Evolutionary conservation across 2,797 vertebrate genomes (phyloP), one percentile per base, ranked within the genome.

Genomic region (Xerus rutilus): DNA sequence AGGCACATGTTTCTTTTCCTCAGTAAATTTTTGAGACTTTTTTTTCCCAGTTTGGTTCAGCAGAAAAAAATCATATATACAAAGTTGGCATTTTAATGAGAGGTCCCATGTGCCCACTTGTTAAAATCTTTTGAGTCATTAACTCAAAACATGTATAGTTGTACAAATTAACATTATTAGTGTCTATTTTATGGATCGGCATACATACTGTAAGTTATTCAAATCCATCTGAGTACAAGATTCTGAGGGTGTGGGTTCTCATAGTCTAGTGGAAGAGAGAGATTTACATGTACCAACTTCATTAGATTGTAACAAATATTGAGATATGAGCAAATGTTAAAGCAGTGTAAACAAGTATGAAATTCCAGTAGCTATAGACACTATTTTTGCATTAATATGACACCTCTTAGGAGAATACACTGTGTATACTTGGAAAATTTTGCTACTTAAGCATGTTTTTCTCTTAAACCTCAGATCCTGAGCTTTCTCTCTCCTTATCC

Each of bases 101-200:
- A 73, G 21, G 13, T 64, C 23, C 70, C 45, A 65, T 84, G 1
- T 39, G 49, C 30, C 30, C 32, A 74, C 14, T 88, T 89, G 39
- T 92, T 94, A 86, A 72, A 43, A 73, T 89, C 57, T 94, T 88
- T 84, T 83, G 47, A 94, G 89, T 94, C 84, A 11, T 79, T 91
- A 83, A 45, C 10, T 14, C 78, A 91, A 93, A 89, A 59, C 4
- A 28, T 74, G 11, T 91, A 35, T 52, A 57, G 20, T 14, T 92
- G 17, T 20, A 30, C 88, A 62, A 86, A 62, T 96, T 92, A 91
- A 81, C 81, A 85, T 92, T 76, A 67, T 54, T 54, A 64, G 62
- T 59, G n/a, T 49, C 11, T 92, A n/a, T 49, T 59, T 90, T 87
- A 79, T 74, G 43, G 25, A 14, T 73, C 70, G 35, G 11, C 39